Base-by-base conservation (phyloP, 2,888 invertebrate genomes). In the Metellina segmentata region DNA sequence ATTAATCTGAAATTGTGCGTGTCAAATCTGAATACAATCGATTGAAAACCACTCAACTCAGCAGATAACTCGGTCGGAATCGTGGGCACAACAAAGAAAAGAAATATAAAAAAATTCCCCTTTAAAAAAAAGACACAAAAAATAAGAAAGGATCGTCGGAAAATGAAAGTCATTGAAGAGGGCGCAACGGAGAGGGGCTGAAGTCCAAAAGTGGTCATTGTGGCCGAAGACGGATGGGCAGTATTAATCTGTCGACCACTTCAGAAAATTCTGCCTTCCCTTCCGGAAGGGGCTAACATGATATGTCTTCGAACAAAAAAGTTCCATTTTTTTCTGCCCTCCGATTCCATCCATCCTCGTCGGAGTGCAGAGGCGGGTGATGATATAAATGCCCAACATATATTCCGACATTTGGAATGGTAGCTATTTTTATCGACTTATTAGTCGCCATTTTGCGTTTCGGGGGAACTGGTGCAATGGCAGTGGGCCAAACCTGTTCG, bases 241-340 rank as follows among this genome's bases (percentile, higher is more conserved):
- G 81, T 81, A 88, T 88, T 88, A 88, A 88, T 88, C 88, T 88
- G 88, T 88, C 88, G 88, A 61, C 88, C 88, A 88, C 88, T 88
- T 88, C 88, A 53, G 61, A 81, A 88, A 88, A 88, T 88, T 72
- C 81, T 53, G 53, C 19, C n/a, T 13, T 72, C 70, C 34, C 71
- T 20, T 74, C n/a, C 9, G 71, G 74, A 48, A 49, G 19, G 75
- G 75, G 72, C 61, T 11, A 51, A n/a, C n/a, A 77, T 77, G 81
- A 87, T 87, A 87, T 87, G 79, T 87, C 87, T 87, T 77, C 79
- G 19, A 8, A 20, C 51, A 85, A 53, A 75, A 85, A 85, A 34
- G 61, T 52, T 51, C 52, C 51, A 6, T 74, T 74, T 72, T 74
- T 61, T 75, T 51, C 34, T 19, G 8, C 53, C 53, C 20, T 74